Evolutionary conservation across 2,888 invertebrate genomes (phyloP), one percentile per base, ranked within the genome.

Genomic region (Macrophya annulata): DNA sequence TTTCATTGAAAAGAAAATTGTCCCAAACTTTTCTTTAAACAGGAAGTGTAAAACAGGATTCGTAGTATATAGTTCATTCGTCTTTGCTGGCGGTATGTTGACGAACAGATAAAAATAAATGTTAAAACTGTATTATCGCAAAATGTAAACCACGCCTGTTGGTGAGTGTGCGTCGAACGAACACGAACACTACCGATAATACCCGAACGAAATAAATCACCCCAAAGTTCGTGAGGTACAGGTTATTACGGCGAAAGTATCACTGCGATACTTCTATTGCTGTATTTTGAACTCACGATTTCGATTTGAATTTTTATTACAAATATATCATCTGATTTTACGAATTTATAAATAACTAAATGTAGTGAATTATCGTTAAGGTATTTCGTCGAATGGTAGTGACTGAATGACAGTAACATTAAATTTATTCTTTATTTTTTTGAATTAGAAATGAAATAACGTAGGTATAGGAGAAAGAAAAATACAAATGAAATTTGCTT

Each of bases 71-170:
- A 48, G 68, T 37, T 12, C 68, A 68, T 83, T 83, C 43, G 68
- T 83, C 65, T 62, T 45, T 71, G 68, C 68, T 6, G 31, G 21
- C 83, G 68, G 68, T 31, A 68, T 71, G 83, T 83, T 68, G 83
- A 83, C 86, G 86, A 88, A 48, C 40, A 74, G 51, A 62, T 62
- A 81, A 77, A 74, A 85, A 84, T 86, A 85, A 74, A 81, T 86
- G 45, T 12, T 82, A 86, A 85, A 84, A 87, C 86, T 84, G 45
- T 76, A 79, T 82, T 88, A 88, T 87, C 87, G 48, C 37, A 45
- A 65, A 76, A 83, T 55, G 72, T 82, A 85, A 89, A 87, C 87
- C 86, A 89, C 87, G 87, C 86, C 88, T 89, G 87, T 12, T 85
- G 86, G 74, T 84, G 86, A 87, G 86, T 3, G 79, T 86, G 79